Base-by-base conservation (phyloP, 1,140 invertebrate genomes). In the Drosophila nigrodunni region DNA sequence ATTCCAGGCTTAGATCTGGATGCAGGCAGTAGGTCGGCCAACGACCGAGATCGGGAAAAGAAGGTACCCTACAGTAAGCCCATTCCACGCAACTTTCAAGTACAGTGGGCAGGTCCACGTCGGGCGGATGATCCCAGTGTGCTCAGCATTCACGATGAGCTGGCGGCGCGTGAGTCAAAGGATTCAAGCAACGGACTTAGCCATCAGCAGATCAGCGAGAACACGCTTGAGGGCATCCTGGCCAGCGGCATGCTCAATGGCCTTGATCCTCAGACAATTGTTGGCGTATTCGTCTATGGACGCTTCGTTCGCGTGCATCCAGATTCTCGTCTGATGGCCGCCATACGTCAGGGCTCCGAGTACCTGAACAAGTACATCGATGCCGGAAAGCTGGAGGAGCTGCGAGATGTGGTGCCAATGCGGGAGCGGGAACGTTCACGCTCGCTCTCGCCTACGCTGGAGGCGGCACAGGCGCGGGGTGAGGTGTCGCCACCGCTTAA, bases 81-180 rank as follows among this genome's bases (percentile, higher is more conserved):
- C 11, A 98, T 99, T 92, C 98, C 98, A 3, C 95, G 97, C 78
- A 97, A 98, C 88, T 99, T 99, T 93, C 97, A 98, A 93, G 97
- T 97, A 25, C 97, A 98, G 67, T 99, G 98, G 98, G 97, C 97
- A 83, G 97, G 98, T 88, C 95, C 95, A 65, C 92, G 93, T 0
- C 72, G 91, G 0, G 75, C 80, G 0, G 92, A 92, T 44, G 94
- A 95, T 55, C 93, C 93, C 11, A 90, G 62, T 34, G 78, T 86
- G 39, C 77, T 90, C 1, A 85, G 85, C 68, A 89, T 89, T 10
- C 81, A 92, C 34, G 90, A 92, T 3, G 90, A 92, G 54, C 58
- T 85, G 46, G 81, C 79, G 8, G 82, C 82, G 9, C 72, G 82
- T 2, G 92, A 93, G 41, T 90, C 92, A 11, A 92, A 93, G 55